Evolutionary conservation across 2,113 vertebrate genomes (phyloP), one percentile per base, ranked within the genome.

Genomic region (Ptyas mucosa): DNA sequence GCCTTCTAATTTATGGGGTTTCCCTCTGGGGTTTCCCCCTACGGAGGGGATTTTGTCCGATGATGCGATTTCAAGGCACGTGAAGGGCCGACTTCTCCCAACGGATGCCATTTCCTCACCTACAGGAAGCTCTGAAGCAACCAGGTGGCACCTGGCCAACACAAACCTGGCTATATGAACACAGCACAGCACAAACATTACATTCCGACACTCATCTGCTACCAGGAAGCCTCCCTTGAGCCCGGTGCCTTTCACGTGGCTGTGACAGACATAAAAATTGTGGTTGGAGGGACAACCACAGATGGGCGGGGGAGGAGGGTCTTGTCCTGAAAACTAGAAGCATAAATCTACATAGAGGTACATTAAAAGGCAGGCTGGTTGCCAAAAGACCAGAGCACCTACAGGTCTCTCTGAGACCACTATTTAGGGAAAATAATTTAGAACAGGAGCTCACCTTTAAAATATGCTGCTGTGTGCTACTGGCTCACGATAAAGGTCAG

Each of bases 131-230:
- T 46, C 88, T 97, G 96, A 96, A 97, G 95, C 91, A 0, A 0
- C 96, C 9, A 29, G 90, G 94, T 97, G 97, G 97, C 96, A 88
- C 0, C 0, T 20, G 0, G 97, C 98, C 97, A 98, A 97, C 0
- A 75, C 94, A 98, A 98, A 97, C 96, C 91, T 0, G 91, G 93
- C 95, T 96, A 94, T 95, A 95, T 97, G 97, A 98, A 97, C 96
- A 96, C 93, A 90, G 92, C 34, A 5, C 75, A 92, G 46, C 92
- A 94, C 94, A 94, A 95, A 95, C 0, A 75, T 94, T 94, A 23
- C 90, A 96, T 96, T 96, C 95, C 95, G 95, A 96, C 96, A 96
- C 95, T 95, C 94, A 1, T 1, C 93, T 95, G 97, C 97, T 97
- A 97, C 97, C 94, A 96, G 91, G 88, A 49, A 96, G 92, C 88